Base-by-base conservation (phyloP, 2,888 invertebrate species). In the Drosophila ezoana region DNA sequence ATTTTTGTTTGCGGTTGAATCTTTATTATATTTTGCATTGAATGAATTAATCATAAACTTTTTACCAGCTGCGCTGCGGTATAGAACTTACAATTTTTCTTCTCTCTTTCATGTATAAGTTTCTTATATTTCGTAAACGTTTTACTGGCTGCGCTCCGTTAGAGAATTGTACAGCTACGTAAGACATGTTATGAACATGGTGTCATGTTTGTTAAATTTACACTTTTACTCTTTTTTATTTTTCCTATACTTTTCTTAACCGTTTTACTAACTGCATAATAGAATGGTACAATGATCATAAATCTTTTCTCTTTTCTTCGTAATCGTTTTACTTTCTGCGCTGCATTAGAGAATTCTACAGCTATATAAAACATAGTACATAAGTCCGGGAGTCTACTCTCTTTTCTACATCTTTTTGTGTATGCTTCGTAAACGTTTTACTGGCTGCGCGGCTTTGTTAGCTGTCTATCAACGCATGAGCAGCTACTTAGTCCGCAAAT, bases 51-150 rank as follows among this genome's bases (percentile, higher is more conserved):
- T n/a, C 14, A 1, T 32, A 11, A 48, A 35, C 18, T 32, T 44
- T 44, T 23, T 11, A 18, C 18, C 2, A 3, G 2, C 11, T 47
- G 14, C 16, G 33, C 32, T 47, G 28, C 4, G 28, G 11, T 13
- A 16, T 2, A 23, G 6, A 14, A 43, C 2, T 20, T 20, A 13
- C 20, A 2, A 9, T 11, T 18, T 18, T 20, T 1, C 10, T 43
- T 43, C 3, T 28, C 4, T 2, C n/a, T n/a, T n/a, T n/a, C n/a
- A n/a, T n/a, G n/a, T n/a, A n/a, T n/a, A n/a, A 16, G 10, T 10
- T 37, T 43, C 23, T 40, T 6, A 18, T 18, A 2, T 2, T 18
- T 18, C 2, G 18, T 58, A 58, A 41, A 58, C 57, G 48, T 48
- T 47, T 56, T n/a, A 23, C 49, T 16, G 49, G 5, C 58, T 13